A percentile compares a stretch with the other conserved stretches of the same genome.
phyloP scores from a whole-genome alignment of 2,113 vertebrate species.

The Pantherophis guttatus region DNA sequence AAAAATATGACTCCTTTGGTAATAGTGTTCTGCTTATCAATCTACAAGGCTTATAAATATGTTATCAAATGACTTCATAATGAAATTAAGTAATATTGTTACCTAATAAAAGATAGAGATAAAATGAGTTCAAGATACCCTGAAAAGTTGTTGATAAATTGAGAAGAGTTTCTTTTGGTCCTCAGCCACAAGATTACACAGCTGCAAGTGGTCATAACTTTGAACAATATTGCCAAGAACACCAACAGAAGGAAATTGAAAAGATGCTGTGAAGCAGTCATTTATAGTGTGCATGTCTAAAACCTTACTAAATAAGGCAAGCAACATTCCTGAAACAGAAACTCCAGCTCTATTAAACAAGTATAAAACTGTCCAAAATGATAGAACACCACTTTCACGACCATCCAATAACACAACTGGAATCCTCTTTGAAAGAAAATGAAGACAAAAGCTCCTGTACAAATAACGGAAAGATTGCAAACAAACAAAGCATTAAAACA shows the following conservation, averaged over 20 bases:
- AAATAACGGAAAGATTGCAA: slow-evolving; percentile 51
- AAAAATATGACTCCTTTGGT: background rate
- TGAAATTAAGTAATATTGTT: slow-evolving; percentile 20
- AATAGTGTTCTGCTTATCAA: background rate
- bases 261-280: slow-evolving; percentile 35
- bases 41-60: background rate
- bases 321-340: slow-evolving; percentile 48
- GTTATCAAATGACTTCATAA: slow-evolving; percentile 14
- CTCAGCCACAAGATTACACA: slow-evolving; percentile 29
- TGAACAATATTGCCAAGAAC: slow-evolving; percentile 35
- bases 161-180: slow-evolving; percentile 30
- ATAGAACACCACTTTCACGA: slow-evolving; percentile 60
- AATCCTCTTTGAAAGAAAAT: slow-evolving; percentile 58
- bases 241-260: slow-evolving; percentile 38
- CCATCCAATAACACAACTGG: slow-evolving; percentile 60
- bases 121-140: slow-evolving; percentile 4
- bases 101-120: background rate
- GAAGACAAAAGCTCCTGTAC: slow-evolving; percentile 55
- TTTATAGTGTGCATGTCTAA: slow-evolving; percentile 46
- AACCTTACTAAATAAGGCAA: slow-evolving; percentile 52
- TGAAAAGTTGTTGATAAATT: slow-evolving; percentile 20
- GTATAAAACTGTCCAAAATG: slow-evolving; percentile 64
- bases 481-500: slow-evolving; percentile 66
- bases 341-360: slow-evolving; percentile 60
- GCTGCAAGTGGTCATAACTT: slow-evolving; percentile 40